These are phyloP conservation scores for Lithophane socia DNA, from an alignment of 2,888 invertebrate species.

Conservation along the genomic window DNA sequence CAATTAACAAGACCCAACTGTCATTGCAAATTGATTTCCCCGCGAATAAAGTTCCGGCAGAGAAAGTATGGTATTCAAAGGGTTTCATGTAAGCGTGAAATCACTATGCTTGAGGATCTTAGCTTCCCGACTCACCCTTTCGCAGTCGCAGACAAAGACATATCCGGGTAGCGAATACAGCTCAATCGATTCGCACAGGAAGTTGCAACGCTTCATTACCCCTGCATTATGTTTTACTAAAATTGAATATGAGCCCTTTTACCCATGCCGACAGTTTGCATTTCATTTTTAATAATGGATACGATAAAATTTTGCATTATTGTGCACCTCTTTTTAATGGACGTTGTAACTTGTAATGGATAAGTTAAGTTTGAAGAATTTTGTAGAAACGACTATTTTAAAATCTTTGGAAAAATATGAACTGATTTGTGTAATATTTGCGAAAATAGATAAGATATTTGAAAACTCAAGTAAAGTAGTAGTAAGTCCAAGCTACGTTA, in stretches of 20 bases:
- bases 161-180: constrained; percentile 87
- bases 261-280: constrained; percentile 77
- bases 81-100: constrained; percentile 75
- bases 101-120: constrained; percentile 64
- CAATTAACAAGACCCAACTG: constrained; percentile 38
- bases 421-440: neutral
- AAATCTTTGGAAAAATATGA: neutral
- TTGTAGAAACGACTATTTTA: neutral
- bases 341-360: neutral
- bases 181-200: constrained; percentile 83
- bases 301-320: constrained; percentile 14
- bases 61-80: constrained; percentile 61
- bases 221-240: constrained; percentile 74
- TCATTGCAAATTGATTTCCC: constrained; percentile 68
- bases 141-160: constrained; percentile 83
- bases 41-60: constrained; percentile 47
- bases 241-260: constrained; percentile 78
- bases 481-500: neutral
- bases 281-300: constrained; percentile 55
- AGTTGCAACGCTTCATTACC: constrained; percentile 86
- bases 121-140: constrained; percentile 80
- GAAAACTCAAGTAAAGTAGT: no score
- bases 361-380: neutral
- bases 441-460: no score
- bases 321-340: constrained; percentile 19